Conservation (phyloP, 2,797 vertebrate species). For the Neolamprologus multifasciatus region DNA sequence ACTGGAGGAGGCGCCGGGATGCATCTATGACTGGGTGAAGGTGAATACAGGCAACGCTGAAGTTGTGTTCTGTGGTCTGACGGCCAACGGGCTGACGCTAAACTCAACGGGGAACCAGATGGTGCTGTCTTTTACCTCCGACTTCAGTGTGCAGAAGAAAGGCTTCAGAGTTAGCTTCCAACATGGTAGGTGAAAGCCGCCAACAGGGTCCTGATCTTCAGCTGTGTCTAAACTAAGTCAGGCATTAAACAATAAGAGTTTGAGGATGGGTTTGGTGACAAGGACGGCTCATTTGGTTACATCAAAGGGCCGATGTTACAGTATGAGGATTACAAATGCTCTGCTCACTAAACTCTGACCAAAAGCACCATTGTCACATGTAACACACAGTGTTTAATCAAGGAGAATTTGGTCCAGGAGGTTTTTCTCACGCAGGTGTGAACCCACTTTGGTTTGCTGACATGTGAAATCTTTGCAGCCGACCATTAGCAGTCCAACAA, state of each 20-base stretch:
- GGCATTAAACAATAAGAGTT: not conserved
- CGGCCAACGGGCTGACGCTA: constrained; percentile 88
- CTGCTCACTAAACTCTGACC: not conserved
- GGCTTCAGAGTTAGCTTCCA: constrained; percentile 90
- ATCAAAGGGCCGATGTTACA: not conserved
- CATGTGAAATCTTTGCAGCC: not conserved
- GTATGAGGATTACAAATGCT: not conserved
- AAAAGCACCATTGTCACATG: not conserved
- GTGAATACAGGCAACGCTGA: constrained; percentile 81
- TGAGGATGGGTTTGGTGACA: not conserved
- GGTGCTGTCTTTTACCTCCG: constrained; percentile 86
- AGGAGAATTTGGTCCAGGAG: not conserved
- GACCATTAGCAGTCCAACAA: not conserved
- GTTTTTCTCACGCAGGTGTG: not conserved
- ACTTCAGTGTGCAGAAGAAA: constrained; percentile 96
- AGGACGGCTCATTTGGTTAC: not conserved
- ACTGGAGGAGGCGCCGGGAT: constrained; percentile 89
- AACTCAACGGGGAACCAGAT: constrained; percentile 92
- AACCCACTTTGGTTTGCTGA: not conserved
- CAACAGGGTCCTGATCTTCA: not conserved
- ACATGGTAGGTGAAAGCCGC: constrained; percentile 81
- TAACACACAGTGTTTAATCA: not conserved
- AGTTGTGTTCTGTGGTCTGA: constrained; percentile 87
- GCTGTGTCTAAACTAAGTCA: not conserved
- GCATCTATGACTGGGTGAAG: constrained; percentile 87